Conservation (phyloP, 1,140 invertebrate species). For the Hyles vespertilio region DNA sequence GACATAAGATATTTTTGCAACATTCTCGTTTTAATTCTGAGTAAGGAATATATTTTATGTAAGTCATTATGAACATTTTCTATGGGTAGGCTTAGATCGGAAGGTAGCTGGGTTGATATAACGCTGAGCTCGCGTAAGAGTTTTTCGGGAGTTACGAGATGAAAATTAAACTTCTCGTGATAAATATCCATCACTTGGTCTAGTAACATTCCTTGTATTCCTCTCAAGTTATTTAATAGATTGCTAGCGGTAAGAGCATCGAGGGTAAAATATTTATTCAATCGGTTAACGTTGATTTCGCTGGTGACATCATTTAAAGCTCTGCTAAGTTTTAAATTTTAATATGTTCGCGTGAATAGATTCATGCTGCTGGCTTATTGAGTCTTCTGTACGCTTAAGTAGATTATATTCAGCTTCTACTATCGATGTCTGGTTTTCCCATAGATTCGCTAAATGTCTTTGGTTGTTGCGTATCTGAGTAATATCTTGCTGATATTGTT, state of each 20-base stretch:
- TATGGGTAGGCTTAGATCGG: slow-evolving; percentile 14
- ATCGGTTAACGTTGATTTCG: not conserved
- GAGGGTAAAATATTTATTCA: not conserved
- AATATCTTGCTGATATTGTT: slow-evolving; percentile 10
- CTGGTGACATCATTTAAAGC: not conserved
- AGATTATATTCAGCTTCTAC: slow-evolving; percentile 12
- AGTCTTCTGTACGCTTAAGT: slow-evolving; percentile 10
- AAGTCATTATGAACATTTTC: slow-evolving; percentile 15
- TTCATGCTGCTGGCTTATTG: slow-evolving; percentile 10
- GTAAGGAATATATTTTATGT: slow-evolving; percentile 16
- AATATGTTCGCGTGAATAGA: slow-evolving; percentile 2
- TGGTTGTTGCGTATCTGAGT: slow-evolving; percentile 1
- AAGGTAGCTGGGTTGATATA: slow-evolving; percentile 16
- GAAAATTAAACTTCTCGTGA: slow-evolving; percentile 3
- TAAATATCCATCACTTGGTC: slow-evolving; percentile 3
- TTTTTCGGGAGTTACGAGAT: slow-evolving; percentile 13
- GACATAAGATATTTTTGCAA: slow-evolving; percentile 15
- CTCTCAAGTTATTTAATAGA: not conserved
- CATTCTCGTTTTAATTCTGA: slow-evolving; percentile 16
- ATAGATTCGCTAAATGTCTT: slow-evolving; percentile 6
- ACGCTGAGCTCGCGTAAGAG: slow-evolving; percentile 13
- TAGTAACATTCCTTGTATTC: slow-evolving; percentile 4
- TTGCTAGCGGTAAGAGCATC: slow-evolving; percentile 2
- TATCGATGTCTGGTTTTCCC: slow-evolving; percentile 15
- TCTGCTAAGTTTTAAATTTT: not conserved